A percentile compares a stretch with the other conserved stretches of the same genome.
phyloP scores from a whole-genome alignment of 2,113 vertebrate genomes.

The Fukomys damarensis region DNA sequence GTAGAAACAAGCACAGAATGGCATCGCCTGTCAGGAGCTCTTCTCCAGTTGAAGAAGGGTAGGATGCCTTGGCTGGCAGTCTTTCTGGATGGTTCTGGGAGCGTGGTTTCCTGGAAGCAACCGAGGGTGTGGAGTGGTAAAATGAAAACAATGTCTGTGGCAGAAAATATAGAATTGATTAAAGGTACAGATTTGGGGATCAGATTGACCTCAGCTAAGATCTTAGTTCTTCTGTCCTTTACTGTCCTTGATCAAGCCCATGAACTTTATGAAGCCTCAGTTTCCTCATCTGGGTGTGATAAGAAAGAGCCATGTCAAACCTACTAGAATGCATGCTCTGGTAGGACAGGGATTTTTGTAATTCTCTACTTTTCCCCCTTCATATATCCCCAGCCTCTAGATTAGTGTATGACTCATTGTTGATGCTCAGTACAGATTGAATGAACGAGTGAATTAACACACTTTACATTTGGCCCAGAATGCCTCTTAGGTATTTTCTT shows the following conservation, averaged over 20 bases:
- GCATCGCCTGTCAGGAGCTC: not conserved
- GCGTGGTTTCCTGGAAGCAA: constrained; percentile 8
- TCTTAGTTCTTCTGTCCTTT: not conserved
- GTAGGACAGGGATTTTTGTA: not conserved
- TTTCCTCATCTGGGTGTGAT: not conserved
- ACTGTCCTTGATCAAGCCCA: not conserved
- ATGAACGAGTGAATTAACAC: not conserved
- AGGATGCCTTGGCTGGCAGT: not conserved
- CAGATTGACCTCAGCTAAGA: not conserved
- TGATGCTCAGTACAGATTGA: not conserved
- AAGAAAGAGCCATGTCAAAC: not conserved
- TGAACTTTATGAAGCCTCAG: not conserved
- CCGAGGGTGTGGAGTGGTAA: not conserved
- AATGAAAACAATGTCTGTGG: not conserved
- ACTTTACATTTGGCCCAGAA: not conserved
- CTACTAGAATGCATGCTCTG: not conserved
- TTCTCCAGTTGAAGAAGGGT: not conserved
- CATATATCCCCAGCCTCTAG: not conserved
- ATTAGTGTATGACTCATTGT: not conserved
- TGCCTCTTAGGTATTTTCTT: not conserved
- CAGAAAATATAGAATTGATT: too few relatives aligned
- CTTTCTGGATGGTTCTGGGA: not conserved
- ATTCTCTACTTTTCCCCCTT: too few relatives aligned
- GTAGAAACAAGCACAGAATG: not conserved
- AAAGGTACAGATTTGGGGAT: not conserved